Conservation (phyloP, 2,797 vertebrate species). For the Scyliorhinus canicula region DNA sequence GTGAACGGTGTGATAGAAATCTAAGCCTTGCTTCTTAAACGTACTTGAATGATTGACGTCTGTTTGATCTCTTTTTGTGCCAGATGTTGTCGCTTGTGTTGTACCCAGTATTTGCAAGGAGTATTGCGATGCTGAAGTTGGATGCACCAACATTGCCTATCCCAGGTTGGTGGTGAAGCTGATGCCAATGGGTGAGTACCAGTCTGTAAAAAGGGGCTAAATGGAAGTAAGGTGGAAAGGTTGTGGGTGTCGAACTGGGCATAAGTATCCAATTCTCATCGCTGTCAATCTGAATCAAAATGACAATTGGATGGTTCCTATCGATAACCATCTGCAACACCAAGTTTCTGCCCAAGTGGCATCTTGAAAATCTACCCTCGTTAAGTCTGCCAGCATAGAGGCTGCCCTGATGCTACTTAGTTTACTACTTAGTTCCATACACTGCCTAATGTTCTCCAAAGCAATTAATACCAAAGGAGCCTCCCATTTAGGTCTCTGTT, state of each 20-base stretch:
- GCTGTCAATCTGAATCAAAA: background rate
- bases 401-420: too few species aligned
- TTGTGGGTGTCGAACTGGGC: background rate
- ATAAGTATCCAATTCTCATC: too few species aligned
- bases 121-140: slow-evolving; percentile 69
- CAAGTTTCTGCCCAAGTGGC: background rate
- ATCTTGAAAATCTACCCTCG: too few species aligned
- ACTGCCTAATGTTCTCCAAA: background rate
- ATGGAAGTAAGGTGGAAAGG: background rate
- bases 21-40: background rate
- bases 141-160: slow-evolving; percentile 87
- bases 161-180: slow-evolving; percentile 84
- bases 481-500: background rate
- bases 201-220: background rate
- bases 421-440: background rate
- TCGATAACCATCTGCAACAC: too few species aligned
- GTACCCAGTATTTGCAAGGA: slow-evolving; percentile 60
- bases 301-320: background rate
- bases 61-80: slow-evolving; percentile 39
- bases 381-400: too few species aligned
- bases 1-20: background rate
- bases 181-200: slow-evolving; percentile 78
- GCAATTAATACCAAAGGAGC: background rate
- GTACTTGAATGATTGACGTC: background rate
- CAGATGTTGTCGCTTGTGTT: slow-evolving; percentile 80